A percentile compares a stretch with the other conserved stretches of the same genome.
Evolutionary conservation across 1,140 invertebrate species (phyloP).

Genomic region (Leptopilina clavipes): DNA sequence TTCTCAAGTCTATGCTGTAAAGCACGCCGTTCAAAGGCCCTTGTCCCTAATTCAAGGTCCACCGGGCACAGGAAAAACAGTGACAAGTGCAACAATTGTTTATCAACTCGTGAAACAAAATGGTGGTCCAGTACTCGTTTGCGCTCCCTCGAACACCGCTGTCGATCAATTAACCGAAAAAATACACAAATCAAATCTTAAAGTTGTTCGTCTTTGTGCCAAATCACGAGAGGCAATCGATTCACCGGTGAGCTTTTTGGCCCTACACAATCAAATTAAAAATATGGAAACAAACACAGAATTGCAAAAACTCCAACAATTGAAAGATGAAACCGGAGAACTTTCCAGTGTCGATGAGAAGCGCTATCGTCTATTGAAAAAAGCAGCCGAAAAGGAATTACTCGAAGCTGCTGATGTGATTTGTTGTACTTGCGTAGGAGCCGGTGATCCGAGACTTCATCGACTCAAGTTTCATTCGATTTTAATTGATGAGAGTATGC

Average conservation of each 20-base stretch:
- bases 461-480: conserved; percentile 97
- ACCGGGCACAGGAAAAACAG: conserved; percentile 98
- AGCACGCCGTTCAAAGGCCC: conserved; percentile 97
- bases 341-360: conserved; percentile 95
- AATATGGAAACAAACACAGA: conserved; percentile 94
- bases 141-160: conserved; percentile 99
- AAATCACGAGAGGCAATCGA: conserved; percentile 99
- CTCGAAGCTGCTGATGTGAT: conserved; percentile 98
- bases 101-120: conserved; percentile 98
- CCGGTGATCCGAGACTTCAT: conserved; percentile 94
- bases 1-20: conserved; percentile 99
- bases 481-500: conserved; percentile 97
- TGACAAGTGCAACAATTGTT: conserved; percentile 99
- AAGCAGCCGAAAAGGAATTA: conserved; percentile 93
- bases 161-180: conserved; percentile 99
- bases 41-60: conserved; percentile 96
- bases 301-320: conserved; percentile 94
- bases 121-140: conserved; percentile 96
- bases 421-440: conserved; percentile 99
- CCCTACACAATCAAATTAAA: conserved; percentile 97
- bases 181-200: conserved; percentile 97
- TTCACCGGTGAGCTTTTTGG: conserved; percentile 97
- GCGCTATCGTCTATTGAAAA: conserved; percentile 90
- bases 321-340: conserved; percentile 98
- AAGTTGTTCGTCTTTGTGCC: conserved; percentile 97